Conservation (phyloP, 2,888 invertebrate species). For the Tridacna crocea region DNA sequence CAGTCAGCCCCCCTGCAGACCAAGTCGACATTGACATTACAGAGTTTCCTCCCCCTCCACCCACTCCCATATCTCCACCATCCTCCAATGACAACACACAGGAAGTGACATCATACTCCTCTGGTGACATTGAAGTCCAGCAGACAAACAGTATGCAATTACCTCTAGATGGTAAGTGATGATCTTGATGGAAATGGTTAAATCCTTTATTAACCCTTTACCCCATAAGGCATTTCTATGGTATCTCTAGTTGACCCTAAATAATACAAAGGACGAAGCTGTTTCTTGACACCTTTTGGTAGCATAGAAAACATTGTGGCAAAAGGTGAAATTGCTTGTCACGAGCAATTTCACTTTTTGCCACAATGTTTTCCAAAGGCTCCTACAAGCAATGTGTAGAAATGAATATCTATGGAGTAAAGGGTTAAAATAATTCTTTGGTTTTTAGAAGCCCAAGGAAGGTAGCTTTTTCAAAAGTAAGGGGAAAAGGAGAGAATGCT, state of each 20-base stretch:
- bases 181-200: neutral
- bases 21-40: slow-evolving; percentile 44
- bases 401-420: neutral
- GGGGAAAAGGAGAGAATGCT: too few species aligned
- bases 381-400: too few species aligned
- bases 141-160: slow-evolving; percentile 71
- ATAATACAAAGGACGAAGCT: too few species aligned
- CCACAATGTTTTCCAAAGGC: too few species aligned
- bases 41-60: slow-evolving; percentile 48
- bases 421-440: neutral
- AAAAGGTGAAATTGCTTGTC: too few species aligned
- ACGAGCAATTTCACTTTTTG: too few species aligned
- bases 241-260: too few species aligned
- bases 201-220: neutral
- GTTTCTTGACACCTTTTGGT: neutral
- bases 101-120: slow-evolving; percentile 81
- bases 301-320: neutral
- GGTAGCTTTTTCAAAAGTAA: too few species aligned
- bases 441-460: neutral
- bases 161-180: slow-evolving; percentile 55
- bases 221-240: too few species aligned
- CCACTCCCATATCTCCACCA: slow-evolving; percentile 61
- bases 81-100: slow-evolving; percentile 67
- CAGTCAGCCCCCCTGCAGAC: slow-evolving; percentile 20
- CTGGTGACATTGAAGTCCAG: slow-evolving; percentile 82